These are phyloP conservation scores for Ectemnius continuus DNA, from an alignment of 2,888 invertebrate species.

Conservation along the genomic window DNA sequence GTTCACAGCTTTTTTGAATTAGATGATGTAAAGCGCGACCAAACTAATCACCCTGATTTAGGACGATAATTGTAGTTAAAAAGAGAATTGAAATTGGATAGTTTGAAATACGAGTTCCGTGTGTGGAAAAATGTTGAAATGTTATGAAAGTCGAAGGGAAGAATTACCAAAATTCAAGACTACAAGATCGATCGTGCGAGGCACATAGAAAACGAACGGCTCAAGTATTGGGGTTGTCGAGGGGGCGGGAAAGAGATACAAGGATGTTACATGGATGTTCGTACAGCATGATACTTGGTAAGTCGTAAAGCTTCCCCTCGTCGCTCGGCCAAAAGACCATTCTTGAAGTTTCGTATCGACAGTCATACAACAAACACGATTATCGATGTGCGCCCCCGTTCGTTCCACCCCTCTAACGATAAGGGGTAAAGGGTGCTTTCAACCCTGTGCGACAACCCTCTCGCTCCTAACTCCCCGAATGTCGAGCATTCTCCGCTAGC, in stretches of 20 bases:
- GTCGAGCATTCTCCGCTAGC: not conserved
- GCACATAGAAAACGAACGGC: constrained; percentile 22
- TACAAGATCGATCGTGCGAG: not conserved
- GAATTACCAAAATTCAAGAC: not conserved
- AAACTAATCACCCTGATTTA: not conserved
- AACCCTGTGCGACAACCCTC: constrained; percentile 53
- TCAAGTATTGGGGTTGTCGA: not conserved
- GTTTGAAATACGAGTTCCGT: not conserved
- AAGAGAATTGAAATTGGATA: not conserved
- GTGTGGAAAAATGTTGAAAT: not conserved
- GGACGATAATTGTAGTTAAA: not conserved
- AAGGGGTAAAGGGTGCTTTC: constrained; percentile 39
- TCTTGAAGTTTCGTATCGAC: constrained; percentile 58
- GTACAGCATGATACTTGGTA: constrained; percentile 60
- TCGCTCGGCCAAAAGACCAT: constrained; percentile 46
- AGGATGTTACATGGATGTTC: constrained; percentile 35
- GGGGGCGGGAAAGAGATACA: constrained; percentile 2
- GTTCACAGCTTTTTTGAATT: not conserved
- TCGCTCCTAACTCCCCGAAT: not conserved
- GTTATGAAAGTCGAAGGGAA: not conserved
- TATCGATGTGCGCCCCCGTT: constrained; percentile 58
- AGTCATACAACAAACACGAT: constrained; percentile 64
- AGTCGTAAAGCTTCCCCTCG: constrained; percentile 64
- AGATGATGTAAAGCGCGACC: not conserved
- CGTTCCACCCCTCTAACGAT: constrained; percentile 48